Evolutionary conservation across 2,888 invertebrate genomes (phyloP).

Genomic region (Leucophenga montana): DNA sequence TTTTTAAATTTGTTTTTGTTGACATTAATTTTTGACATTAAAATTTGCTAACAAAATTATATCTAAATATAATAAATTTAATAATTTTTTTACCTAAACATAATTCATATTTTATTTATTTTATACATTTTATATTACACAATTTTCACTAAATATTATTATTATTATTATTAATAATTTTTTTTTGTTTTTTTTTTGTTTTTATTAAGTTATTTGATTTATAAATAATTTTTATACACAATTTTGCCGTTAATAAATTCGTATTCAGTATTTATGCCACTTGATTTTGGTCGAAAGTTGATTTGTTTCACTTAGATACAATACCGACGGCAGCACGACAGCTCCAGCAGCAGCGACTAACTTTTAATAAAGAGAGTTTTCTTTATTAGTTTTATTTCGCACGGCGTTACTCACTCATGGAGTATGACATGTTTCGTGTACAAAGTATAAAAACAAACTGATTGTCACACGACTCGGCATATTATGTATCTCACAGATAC

Average conservation of each 20-base stretch:
- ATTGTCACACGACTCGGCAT: slow-evolving; percentile 32
- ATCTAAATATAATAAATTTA: background rate
- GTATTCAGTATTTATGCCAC: slow-evolving; percentile 19
- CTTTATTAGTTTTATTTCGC: background rate
- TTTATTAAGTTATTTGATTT: background rate
- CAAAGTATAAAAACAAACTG: slow-evolving; percentile 70
- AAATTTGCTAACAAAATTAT: slow-evolving; percentile 5
- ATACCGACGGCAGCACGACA: slow-evolving; percentile 33
- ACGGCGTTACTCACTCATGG: slow-evolving; percentile 39
- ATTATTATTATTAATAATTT: background rate
- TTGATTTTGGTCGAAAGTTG: slow-evolving; percentile 11
- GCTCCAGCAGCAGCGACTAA: background rate
- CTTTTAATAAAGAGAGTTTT: background rate
- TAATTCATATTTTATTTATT: too few relatives aligned
- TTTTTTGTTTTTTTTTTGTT: background rate
- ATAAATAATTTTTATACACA: background rate
- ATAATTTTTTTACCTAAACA: slow-evolving; percentile 1
- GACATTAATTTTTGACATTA: background rate
- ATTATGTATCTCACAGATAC: background rate
- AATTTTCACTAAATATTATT: background rate
- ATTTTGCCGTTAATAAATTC: too few relatives aligned
- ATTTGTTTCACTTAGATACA: background rate
- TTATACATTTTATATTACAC: background rate
- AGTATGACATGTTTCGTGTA: slow-evolving; percentile 67
- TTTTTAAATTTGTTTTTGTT: background rate